Percentiles rank a stretch among this genome's conserved stretches.
phyloP scores from a whole-genome alignment of 1,140 invertebrate genomes.

The Drosophila navojoa region DNA sequence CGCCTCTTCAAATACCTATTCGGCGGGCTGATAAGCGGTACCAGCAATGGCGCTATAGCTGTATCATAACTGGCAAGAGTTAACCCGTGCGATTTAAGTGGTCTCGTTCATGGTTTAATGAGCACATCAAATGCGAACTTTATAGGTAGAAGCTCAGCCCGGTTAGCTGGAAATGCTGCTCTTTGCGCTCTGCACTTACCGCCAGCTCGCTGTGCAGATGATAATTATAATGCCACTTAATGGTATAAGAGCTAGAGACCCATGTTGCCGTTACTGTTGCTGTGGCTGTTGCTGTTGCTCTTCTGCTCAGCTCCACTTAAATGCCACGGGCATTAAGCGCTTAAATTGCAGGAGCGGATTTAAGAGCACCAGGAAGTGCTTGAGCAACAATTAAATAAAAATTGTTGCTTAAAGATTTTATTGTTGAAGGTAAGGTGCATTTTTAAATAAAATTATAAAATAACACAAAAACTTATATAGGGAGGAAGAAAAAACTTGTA shows the following conservation, averaged over 20 bases:
- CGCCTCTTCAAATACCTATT: conserved; percentile 24
- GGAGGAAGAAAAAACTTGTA: too few relatives aligned
- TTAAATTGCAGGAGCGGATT: conserved; percentile 23
- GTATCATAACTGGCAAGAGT: conserved; percentile 38
- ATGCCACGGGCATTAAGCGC: conserved; percentile 15
- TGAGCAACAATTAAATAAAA: too few relatives aligned
- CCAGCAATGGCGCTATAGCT: conserved; percentile 11
- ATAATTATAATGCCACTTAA: conserved; percentile 81
- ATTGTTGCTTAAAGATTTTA: not conserved
- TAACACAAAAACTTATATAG: too few relatives aligned
- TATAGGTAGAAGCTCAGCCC: conserved; percentile 39
- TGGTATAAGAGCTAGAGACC: conserved; percentile 43
- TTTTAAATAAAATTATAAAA: too few relatives aligned
- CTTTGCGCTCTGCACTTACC: conserved; percentile 13
- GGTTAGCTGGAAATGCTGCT: conserved; percentile 21
- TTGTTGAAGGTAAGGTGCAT: too few relatives aligned
- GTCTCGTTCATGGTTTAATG: conserved; percentile 63
- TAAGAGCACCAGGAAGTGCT: not conserved
- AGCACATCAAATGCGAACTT: conserved; percentile 67
- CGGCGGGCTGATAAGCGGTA: conserved; percentile 32
- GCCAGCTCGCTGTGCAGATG: conserved; percentile 46
- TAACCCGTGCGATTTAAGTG: conserved; percentile 59
- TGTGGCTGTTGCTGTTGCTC: conserved; percentile 24
- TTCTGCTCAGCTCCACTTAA: conserved; percentile 4
- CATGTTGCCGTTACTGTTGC: conserved; percentile 22